These are phyloP conservation scores for Dicrurus megarhynchus DNA, from an alignment of 2,113 vertebrate species.

Conservation along the genomic window DNA sequence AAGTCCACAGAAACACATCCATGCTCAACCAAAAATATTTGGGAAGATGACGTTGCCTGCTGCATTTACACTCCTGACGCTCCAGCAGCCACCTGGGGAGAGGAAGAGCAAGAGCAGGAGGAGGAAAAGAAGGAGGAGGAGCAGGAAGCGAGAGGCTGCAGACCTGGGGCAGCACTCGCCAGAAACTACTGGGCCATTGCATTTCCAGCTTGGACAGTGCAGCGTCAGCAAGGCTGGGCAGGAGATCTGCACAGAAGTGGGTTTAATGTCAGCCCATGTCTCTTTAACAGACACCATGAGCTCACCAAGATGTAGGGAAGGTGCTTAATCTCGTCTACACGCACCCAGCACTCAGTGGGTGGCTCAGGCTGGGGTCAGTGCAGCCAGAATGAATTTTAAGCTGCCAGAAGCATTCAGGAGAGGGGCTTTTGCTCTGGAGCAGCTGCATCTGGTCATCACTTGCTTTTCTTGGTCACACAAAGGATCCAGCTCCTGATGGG, in stretches of 20 bases:
- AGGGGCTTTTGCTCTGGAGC: not conserved
- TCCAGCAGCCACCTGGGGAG: not conserved
- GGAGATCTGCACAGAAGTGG: not conserved
- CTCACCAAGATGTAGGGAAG: not conserved
- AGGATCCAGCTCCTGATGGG: not conserved
- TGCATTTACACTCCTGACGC: not conserved
- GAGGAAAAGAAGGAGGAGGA: not conserved
- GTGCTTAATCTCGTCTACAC: accelerated
- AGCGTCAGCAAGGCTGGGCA: not conserved
- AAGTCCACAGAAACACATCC: not conserved
- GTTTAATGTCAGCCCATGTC: not conserved
- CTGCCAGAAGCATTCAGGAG: not conserved
- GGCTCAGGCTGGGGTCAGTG: not conserved
- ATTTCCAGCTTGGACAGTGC: not conserved
- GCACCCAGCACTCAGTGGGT: accelerated
- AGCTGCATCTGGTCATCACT: not conserved
- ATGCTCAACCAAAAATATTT: not conserved
- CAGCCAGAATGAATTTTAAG: not conserved
- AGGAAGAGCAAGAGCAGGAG: not conserved
- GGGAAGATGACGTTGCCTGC: not conserved
- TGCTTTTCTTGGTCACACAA: not conserved
- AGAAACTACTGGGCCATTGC: not conserved
- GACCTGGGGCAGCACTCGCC: not conserved
- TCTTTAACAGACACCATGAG: accelerated
- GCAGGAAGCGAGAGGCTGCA: not conserved